phyloP scores from a whole-genome alignment of 2,888 invertebrate genomes.

The Adelphocoris suturalis region DNA sequence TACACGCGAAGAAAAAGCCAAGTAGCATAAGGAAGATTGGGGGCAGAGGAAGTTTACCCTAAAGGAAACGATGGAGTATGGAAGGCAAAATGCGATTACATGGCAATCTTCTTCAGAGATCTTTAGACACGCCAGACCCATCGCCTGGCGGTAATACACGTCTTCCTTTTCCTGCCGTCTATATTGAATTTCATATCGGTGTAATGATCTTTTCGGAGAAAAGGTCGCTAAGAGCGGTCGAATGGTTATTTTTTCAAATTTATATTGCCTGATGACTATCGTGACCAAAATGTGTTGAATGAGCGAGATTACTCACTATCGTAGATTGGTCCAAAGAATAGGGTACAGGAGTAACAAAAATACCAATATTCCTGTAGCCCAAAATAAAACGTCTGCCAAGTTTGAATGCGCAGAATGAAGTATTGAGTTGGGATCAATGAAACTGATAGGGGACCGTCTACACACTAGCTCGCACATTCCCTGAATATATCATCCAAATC shows the following conservation, averaged over 20 bases:
- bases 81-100: conserved; percentile 15
- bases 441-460: too few relatives aligned
- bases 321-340: too few relatives aligned
- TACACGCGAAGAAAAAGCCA: background rate
- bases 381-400: too few relatives aligned
- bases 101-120: conserved; percentile 17
- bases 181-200: conserved; percentile 37
- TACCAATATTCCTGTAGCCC: too few relatives aligned
- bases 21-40: background rate
- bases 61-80: conserved; percentile 14
- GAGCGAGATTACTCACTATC: too few relatives aligned
- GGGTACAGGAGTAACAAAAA: too few relatives aligned
- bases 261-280: too few relatives aligned
- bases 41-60: background rate
- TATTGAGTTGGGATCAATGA: too few relatives aligned
- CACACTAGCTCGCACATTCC: too few relatives aligned
- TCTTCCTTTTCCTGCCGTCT: background rate
- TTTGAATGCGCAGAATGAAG: too few relatives aligned
- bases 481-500: too few relatives aligned
- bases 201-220: background rate
- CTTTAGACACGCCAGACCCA: conserved; percentile 9
- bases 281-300: too few relatives aligned
- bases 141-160: conserved; percentile 10
- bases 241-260: background rate
- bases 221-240: background rate